Percentiles rank a stretch among this genome's conserved stretches.
Conservation (phyloP, 2,113 vertebrate species). For the Archocentrus centrarchus region DNA sequence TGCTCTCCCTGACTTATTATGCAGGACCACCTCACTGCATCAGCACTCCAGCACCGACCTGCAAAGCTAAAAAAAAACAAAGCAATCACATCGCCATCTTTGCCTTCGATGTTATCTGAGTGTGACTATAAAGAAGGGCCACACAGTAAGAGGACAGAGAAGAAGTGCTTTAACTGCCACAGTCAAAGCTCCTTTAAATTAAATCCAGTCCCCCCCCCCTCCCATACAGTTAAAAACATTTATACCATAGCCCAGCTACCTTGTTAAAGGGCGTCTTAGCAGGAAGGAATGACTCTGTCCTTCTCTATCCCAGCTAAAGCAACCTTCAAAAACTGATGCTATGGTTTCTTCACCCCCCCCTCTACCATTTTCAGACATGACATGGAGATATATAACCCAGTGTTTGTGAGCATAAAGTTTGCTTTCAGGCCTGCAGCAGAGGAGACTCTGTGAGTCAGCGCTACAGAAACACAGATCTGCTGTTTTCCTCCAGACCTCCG, state of each 20-base stretch:
- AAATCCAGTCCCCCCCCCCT: neutral
- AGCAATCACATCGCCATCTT: slow-evolving; percentile 40
- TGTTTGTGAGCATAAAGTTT: neutral
- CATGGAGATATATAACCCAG: neutral
- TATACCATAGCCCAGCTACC: neutral
- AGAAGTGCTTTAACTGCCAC: neutral
- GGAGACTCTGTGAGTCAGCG: neutral
- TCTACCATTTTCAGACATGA: neutral
- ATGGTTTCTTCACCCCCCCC: neutral
- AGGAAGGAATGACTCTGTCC: neutral
- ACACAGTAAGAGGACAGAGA: neutral
- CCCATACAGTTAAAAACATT: neutral
- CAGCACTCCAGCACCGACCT: slow-evolving; percentile 38
- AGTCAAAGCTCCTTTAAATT: slow-evolving; percentile 7
- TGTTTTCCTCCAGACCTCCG: slow-evolving; percentile 21
- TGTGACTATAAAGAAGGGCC: neutral
- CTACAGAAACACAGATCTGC: slow-evolving; percentile 11
- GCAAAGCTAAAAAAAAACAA: slow-evolving; percentile 25
- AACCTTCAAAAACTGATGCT: neutral
- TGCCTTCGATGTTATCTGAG: slow-evolving; percentile 36
- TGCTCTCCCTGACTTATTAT: slow-evolving; percentile 54
- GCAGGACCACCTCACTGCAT: slow-evolving; percentile 36
- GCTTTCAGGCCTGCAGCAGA: neutral
- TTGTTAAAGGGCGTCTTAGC: slow-evolving; percentile 19
- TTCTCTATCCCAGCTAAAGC: neutral